These are phyloP conservation scores for Eutrigla gurnardus DNA, from an alignment of 2,797 vertebrate genomes.

Conservation along the genomic window DNA sequence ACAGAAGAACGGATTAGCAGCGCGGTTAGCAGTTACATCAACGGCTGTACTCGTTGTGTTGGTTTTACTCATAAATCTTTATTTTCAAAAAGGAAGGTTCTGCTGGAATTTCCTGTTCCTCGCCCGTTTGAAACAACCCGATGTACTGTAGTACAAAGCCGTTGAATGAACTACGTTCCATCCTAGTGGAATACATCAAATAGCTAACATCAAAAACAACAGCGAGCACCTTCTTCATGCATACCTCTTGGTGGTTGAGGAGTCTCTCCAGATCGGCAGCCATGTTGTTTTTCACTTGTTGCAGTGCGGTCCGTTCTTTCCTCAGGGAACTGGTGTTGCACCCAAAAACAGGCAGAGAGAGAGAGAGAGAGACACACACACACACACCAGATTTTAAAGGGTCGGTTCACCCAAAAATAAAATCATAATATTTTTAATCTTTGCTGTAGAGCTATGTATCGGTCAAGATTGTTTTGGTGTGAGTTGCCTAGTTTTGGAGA, in stretches of 20 bases:
- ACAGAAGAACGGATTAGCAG: background rate
- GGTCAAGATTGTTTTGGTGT: too few species aligned
- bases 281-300: conserved; percentile 96
- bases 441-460: too few species aligned
- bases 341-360: conserved; percentile 15
- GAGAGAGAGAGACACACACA: background rate
- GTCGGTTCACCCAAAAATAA: too few species aligned
- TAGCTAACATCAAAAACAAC: background rate
- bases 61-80: conserved; percentile 12
- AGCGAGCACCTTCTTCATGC: conserved; percentile 5
- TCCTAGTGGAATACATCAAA: background rate
- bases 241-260: conserved; percentile 96
- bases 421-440: too few species aligned
- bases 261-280: conserved; percentile 95
- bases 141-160: background rate
- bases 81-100: background rate
- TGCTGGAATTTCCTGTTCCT: conserved; percentile 16
- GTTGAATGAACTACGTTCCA: conserved; percentile 2
- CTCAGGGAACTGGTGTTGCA: conserved; percentile 87
- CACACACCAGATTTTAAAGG: background rate
- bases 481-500: too few species aligned
- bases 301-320: conserved; percentile 91
- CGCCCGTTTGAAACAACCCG: background rate
- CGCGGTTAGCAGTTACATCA: background rate
- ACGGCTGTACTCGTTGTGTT: background rate